These are phyloP conservation scores for Tachysurus fulvidraco DNA, from an alignment of 2,113 vertebrate genomes.

Conservation along the genomic window DNA sequence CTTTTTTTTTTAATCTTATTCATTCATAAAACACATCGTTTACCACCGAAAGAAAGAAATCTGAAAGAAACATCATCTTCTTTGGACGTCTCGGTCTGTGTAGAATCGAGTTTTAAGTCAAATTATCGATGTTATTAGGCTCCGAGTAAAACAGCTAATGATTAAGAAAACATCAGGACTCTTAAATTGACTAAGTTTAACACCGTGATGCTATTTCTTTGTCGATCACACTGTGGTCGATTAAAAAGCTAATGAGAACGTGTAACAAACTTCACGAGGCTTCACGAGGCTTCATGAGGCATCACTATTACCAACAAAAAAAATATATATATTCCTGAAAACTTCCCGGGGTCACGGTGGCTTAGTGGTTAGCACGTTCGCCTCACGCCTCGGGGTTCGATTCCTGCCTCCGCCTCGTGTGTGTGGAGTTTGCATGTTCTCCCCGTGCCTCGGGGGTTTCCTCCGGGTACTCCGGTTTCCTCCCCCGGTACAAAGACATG, in stretches of 20 bases:
- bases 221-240: constrained; percentile 55
- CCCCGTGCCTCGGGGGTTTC: no score
- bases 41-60: background rate
- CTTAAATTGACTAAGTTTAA: constrained; percentile 55
- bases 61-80: background rate
- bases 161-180: background rate
- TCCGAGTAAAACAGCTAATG: background rate
- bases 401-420: no score
- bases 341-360: no score
- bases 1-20: background rate
- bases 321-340: background rate
- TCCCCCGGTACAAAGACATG: no score
- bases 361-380: no score
- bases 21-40: background rate
- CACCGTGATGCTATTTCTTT: constrained; percentile 4
- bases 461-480: no score
- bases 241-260: constrained; percentile 64
- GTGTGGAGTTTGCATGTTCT: no score
- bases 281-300: background rate
- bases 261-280: background rate
- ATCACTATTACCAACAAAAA: constrained; percentile 21
- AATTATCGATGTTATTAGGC: background rate
- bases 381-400: no score
- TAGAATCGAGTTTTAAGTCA: background rate
- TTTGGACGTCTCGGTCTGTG: background rate